Base-by-base conservation (phyloP, 2,888 invertebrate species). In the Cantharis rufa region DNA sequence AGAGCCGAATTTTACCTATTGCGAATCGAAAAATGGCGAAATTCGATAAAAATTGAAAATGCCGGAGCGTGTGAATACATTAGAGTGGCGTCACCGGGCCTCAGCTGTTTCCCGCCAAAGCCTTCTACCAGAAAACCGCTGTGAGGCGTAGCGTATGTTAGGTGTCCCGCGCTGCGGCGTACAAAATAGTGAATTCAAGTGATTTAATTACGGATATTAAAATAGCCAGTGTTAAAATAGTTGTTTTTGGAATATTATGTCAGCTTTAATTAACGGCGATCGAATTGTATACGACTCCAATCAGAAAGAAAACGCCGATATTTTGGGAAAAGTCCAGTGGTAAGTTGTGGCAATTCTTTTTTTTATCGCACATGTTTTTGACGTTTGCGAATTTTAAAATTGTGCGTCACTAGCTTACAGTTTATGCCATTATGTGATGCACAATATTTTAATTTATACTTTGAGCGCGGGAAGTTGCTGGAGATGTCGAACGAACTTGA, bases 21-120 rank as follows among this genome's bases (percentile, higher is more conserved):
- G 1, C n/a, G 48, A 48, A n/a, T n/a, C n/a, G 9, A 66, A 21
- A n/a, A 21, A 66, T 66, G 64, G 4, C 64, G 7, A 21, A 66
- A 28, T 18, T n/a, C 5, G 48, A 48, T n/a, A n/a, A n/a, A 48
- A 48, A 48, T 5, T 48, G n/a, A 48, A 48, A 48, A 48, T 48
- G 48, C 48, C 79, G 71, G 76, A 81, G 88, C 87, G 89, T 86
- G 88, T 84, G 87, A 87, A 87, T 87, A 86, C 86, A 72, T 62
- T 82, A 82, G 82, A 82, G 85, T 86, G 88, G 88, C 88, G 88
- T 89, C 88, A 87, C 88, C 85, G 84, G 89, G 89, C 89, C 91
- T 91, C 91, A 92, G 92, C 92, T 92, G 92, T 92, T 92, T 92
- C 92, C 92, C 92, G 92, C 91, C 91, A 91, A 91, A 90, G 90